Evolutionary conservation across 2,113 vertebrate species (phyloP), one percentile per base, ranked within the genome.

Genomic region (Engraulis encrasicolus): DNA sequence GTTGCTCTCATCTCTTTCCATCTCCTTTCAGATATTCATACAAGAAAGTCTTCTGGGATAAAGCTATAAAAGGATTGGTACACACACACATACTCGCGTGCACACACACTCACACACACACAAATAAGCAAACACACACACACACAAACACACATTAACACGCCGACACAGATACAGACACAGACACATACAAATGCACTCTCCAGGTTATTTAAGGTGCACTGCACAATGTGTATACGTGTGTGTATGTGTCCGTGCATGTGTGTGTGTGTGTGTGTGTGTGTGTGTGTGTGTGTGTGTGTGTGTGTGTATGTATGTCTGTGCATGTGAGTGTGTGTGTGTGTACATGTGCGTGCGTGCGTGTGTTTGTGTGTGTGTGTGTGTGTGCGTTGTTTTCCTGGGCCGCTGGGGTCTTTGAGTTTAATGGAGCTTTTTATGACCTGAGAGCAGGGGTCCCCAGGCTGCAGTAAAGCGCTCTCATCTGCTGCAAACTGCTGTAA

Each of bases 401-500:
- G 52, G 58, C 58, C 58, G n/a, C 23, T 31, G n/a, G 27, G 58
- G 58, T 66, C 58, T 66, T 66, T 66, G 58, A 66, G 58, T 66
- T 31, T 66, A 31, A 66, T 66, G 58, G 58, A 66, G 58, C 58
- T 23, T 31, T 66, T 66, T 66, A 66, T 66, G 58, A 23, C 58
- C 58, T 12, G 27, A 27, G 23, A 31, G 23, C 58, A 66, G 27
- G 58, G 27, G n/a, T 66, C 58, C 27, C 58, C 27, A 66, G 58
- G 27, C 58, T 31, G 58, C 58, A 12, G 58, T 66, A 66, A 66
- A 66, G 1, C 12, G 58, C 14, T 66, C 9, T 66, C 23, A 66
- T 27, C 23, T 66, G 58, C 58, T 66, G 58, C 15, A 11, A 66
- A 66, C 23, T 66, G 58, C 23, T 66, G 11, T 66, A 31, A 66